phyloP scores from a whole-genome alignment of 2,888 invertebrate species.

The Archaeoteleia sp. region DNA sequence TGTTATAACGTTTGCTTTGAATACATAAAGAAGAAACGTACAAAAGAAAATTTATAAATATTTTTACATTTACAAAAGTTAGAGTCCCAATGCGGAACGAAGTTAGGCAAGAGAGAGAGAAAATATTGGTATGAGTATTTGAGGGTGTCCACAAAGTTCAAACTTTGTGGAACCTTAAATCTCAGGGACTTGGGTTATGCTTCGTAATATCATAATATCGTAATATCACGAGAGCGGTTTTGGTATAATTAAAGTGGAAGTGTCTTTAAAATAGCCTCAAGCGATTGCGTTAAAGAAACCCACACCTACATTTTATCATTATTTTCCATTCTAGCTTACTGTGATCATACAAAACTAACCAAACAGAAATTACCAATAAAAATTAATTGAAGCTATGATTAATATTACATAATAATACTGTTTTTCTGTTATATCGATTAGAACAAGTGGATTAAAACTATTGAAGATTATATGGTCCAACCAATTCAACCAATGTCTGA shows the following conservation, averaged over 20 bases:
- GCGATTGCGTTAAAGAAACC: slow-evolving; percentile 62
- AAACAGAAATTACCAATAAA: slow-evolving; percentile 11
- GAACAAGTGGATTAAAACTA: too few species aligned
- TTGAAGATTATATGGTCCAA: too few species aligned
- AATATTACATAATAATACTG: neutral
- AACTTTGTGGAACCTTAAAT: slow-evolving; percentile 66
- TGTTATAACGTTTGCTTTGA: too few species aligned
- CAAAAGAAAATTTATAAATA: slow-evolving; percentile 55
- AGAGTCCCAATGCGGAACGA: slow-evolving; percentile 45
- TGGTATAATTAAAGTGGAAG: slow-evolving; percentile 72
- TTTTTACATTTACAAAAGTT: slow-evolving; percentile 48
- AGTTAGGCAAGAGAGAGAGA: slow-evolving; percentile 44
- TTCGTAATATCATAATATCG: slow-evolving; percentile 70
- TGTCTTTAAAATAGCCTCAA: slow-evolving; percentile 71
- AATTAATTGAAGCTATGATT: slow-evolving; percentile 15
- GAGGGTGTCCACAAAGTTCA: slow-evolving; percentile 58
- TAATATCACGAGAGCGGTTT: slow-evolving; percentile 65
- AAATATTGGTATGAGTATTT: slow-evolving; percentile 55
- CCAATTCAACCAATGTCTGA: too few species aligned
- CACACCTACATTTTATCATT: slow-evolving; percentile 34
- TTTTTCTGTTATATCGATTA: neutral
- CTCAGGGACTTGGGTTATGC: slow-evolving; percentile 63
- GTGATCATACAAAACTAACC: slow-evolving; percentile 12
- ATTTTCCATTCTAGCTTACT: slow-evolving; percentile 28
- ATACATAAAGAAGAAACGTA: too few species aligned